Conservation (phyloP, 2,888 invertebrate species). For the Synergus japonicus region DNA sequence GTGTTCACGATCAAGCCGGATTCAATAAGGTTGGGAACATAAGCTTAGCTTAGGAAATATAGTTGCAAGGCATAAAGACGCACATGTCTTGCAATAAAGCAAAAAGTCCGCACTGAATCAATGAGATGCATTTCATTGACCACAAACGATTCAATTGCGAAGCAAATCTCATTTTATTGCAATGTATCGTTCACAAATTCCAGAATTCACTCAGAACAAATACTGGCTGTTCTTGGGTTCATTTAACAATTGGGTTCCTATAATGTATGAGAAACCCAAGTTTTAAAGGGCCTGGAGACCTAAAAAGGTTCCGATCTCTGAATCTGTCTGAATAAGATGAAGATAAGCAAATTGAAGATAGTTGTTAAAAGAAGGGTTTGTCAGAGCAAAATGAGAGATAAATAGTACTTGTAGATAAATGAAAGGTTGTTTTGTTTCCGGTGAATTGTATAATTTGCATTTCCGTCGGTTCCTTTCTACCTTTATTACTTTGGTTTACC, state of each 20-base stretch:
- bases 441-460: constrained; percentile 5
- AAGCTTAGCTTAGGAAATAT: constrained; percentile 17
- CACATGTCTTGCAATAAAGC: constrained; percentile 6
- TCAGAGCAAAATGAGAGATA: too few relatives aligned
- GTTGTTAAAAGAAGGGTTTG: too few relatives aligned
- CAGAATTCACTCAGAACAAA: background rate
- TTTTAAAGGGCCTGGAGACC: background rate
- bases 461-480: constrained; percentile 3
- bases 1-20: constrained; percentile 37
- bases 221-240: background rate
- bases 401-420: too few relatives aligned
- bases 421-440: background rate
- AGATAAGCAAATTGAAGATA: too few relatives aligned
- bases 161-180: constrained; percentile 29
- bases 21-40: constrained; percentile 11
- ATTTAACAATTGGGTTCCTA: background rate
- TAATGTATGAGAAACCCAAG: background rate
- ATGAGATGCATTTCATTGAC: constrained; percentile 25
- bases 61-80: constrained; percentile 14
- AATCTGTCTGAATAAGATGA: too few relatives aligned
- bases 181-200: background rate
- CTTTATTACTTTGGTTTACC: constrained; percentile 23
- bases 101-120: constrained; percentile 16
- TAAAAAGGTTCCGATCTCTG: too few relatives aligned
- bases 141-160: constrained; percentile 33